phyloP scores from a whole-genome alignment of 2,888 invertebrate genomes.

The Caenorhabditis sp. region DNA sequence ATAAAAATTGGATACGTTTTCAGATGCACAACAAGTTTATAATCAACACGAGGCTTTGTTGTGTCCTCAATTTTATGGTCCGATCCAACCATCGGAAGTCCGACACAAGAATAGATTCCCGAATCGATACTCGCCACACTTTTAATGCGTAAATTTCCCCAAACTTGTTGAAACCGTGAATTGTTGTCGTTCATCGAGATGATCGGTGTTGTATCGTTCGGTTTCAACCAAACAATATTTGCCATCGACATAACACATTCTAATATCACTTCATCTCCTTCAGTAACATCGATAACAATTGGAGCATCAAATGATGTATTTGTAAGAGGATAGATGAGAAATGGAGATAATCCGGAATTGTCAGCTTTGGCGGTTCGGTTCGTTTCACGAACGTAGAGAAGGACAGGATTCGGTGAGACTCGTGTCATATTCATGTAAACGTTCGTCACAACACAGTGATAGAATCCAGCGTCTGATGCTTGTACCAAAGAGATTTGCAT shows the following conservation, averaged over 20 bases:
- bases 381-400: slow-evolving; percentile 48
- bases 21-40: slow-evolving; percentile 61
- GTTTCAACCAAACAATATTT: slow-evolving; percentile 54
- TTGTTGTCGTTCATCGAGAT: slow-evolving; percentile 54
- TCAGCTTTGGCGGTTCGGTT: slow-evolving; percentile 17
- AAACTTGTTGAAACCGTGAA: slow-evolving; percentile 58
- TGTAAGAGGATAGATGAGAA: slow-evolving; percentile 50
- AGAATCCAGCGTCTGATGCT: slow-evolving; percentile 60
- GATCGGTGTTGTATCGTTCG: slow-evolving; percentile 49
- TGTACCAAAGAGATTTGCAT: slow-evolving; percentile 66
- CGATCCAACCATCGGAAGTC: slow-evolving; percentile 25
- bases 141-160: slow-evolving; percentile 62
- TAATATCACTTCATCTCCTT: slow-evolving; percentile 58
- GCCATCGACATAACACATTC: slow-evolving; percentile 65
- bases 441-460: slow-evolving; percentile 66
- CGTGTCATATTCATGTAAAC: slow-evolving; percentile 55
- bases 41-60: slow-evolving; percentile 46
- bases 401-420: slow-evolving; percentile 56
- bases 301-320: slow-evolving; percentile 43
- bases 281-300: slow-evolving; percentile 56
- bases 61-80: slow-evolving; percentile 8
- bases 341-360: slow-evolving; percentile 29
- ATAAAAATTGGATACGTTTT: too few species aligned
- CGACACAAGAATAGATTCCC: slow-evolving; percentile 31
- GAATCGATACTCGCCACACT: slow-evolving; percentile 29